These are phyloP conservation scores for Halcyon malimbica DNA, from an alignment of 2,113 vertebrate species.

Conservation along the genomic window DNA sequence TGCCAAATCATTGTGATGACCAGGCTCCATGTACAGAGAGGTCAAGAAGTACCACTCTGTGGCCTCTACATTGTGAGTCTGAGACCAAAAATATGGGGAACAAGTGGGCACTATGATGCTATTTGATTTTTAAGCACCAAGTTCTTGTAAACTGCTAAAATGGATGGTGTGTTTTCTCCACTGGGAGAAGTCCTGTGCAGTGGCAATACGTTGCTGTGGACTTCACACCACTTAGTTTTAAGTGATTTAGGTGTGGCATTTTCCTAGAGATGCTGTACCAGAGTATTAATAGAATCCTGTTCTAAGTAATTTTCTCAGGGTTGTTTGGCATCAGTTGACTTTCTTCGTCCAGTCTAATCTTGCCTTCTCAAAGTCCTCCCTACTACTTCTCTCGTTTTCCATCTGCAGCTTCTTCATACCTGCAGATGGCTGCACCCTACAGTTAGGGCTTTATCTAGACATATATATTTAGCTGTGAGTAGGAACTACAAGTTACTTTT, in stretches of 20 bases:
- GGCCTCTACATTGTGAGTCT: background rate
- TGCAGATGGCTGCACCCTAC: background rate
- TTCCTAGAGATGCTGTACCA: background rate
- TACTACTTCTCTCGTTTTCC: background rate
- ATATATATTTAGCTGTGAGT: constrained; percentile 9
- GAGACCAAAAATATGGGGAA: background rate
- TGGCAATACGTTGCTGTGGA: background rate
- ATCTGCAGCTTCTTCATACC: background rate
- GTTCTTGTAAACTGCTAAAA: background rate
- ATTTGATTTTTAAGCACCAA: background rate
- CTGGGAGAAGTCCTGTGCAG: background rate
- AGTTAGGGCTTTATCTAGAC: background rate
- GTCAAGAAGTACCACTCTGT: background rate
- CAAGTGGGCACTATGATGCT: background rate
- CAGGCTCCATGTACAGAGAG: background rate
- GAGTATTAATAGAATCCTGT: background rate
- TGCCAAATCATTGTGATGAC: background rate
- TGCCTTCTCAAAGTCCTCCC: background rate
- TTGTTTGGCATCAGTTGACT: background rate
- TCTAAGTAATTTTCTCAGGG: background rate
- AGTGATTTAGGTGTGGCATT: background rate
- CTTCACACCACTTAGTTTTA: background rate
- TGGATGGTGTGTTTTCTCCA: background rate
- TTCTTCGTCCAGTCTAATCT: background rate
- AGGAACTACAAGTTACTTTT: constrained; percentile 41